Evolutionary conservation across 2,888 invertebrate species (phyloP).

Genomic region (Oasisia sp.): DNA sequence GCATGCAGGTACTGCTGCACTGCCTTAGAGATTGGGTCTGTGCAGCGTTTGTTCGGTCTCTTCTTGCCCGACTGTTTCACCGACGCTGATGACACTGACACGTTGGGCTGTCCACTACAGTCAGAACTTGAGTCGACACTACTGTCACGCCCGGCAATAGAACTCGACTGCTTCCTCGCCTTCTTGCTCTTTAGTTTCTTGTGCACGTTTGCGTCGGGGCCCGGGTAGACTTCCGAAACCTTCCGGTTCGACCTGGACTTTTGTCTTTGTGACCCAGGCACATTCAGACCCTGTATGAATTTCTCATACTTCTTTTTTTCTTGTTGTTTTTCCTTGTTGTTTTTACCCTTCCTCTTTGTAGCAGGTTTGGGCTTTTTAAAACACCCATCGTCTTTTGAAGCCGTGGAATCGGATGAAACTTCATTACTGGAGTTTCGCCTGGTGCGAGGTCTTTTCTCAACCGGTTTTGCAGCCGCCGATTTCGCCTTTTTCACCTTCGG

Average conservation of each 20-base stretch:
- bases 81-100: neutral
- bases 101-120: neutral
- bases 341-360: neutral
- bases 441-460: neutral
- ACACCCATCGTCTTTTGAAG: neutral
- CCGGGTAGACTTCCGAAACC: neutral
- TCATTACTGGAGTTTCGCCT: neutral
- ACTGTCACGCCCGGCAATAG: neutral
- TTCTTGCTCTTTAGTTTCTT: slow-evolving; percentile 6
- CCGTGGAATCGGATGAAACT: neutral
- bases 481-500: neutral
- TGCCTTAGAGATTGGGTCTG: neutral
- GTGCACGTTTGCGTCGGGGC: neutral
- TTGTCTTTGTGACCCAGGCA: neutral
- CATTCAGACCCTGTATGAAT: neutral
- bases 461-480: neutral
- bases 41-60: neutral
- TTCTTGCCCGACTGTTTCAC: slow-evolving; percentile 6
- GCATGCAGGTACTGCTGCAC: slow-evolving; percentile 4
- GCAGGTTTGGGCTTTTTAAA: neutral
- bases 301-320: neutral
- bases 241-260: neutral
- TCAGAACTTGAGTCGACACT: neutral
- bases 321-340: neutral
- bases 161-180: neutral